Evolutionary conservation across 2,888 invertebrate genomes (phyloP).

Genomic region (Isotomurus palustris): DNA sequence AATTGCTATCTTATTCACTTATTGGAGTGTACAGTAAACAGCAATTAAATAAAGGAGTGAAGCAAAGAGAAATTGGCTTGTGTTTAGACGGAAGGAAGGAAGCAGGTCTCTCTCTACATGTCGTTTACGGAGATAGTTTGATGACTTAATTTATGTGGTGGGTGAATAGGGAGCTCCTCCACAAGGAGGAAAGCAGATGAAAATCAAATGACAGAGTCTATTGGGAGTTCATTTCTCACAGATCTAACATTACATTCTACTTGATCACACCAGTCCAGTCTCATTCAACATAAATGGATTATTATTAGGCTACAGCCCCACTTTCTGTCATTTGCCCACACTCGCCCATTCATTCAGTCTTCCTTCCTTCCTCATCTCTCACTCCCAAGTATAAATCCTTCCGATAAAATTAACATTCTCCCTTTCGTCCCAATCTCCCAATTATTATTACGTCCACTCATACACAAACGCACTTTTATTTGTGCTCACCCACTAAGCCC

Average conservation of each 20-base stretch:
- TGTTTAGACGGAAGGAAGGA: neutral
- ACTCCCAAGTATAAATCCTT: no score
- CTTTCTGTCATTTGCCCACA: neutral
- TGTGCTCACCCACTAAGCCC: no score
- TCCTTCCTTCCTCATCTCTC: no score
- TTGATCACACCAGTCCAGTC: constrained; percentile 1
- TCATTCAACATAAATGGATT: constrained; percentile 5
- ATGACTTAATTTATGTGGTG: constrained; percentile 18
- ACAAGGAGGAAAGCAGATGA: constrained; percentile 37
- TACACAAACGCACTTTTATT: no score
- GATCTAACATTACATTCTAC: constrained; percentile 44
- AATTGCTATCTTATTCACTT: no score
- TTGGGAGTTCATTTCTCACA: constrained; percentile 48
- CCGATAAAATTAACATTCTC: no score
- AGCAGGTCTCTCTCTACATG: no score
- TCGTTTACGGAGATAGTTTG: constrained; percentile 6
- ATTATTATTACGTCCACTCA: no score
- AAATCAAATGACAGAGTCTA: constrained; percentile 47
- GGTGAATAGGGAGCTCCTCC: constrained; percentile 12
- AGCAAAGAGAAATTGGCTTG: constrained; percentile 4
- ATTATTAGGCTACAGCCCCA: neutral
- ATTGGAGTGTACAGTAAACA: no score
- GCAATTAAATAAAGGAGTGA: constrained; percentile 4
- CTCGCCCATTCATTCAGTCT: neutral
- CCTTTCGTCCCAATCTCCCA: no score